Conservation (phyloP, 2,113 vertebrate genomes). For the Ptilorrhoa leucosticta region DNA sequence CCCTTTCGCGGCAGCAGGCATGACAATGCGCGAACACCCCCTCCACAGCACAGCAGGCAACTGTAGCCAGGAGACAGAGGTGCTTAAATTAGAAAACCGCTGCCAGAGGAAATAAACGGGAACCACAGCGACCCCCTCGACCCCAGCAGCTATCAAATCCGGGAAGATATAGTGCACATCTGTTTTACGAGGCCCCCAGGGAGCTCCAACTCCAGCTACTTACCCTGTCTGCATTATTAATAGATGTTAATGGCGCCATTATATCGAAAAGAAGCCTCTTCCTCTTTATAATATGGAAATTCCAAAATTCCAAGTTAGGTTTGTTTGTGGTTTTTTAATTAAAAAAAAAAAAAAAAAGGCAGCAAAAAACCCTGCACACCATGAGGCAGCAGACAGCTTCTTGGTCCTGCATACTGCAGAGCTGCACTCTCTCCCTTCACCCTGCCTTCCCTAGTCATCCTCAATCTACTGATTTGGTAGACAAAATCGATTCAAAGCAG, state of each 20-base stretch:
- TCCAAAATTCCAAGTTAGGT: constrained; percentile 57
- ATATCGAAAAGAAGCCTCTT: constrained; percentile 69
- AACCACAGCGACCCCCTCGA: constrained; percentile 68
- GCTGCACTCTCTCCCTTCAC: not conserved
- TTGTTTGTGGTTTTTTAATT: not conserved
- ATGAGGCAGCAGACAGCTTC: constrained; percentile 12
- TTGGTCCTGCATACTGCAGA: constrained; percentile 38
- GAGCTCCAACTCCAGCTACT: constrained; percentile 74
- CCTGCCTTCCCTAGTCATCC: constrained; percentile 9
- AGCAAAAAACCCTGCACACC: not conserved
- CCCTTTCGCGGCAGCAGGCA: constrained; percentile 16
- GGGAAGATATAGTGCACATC: constrained; percentile 76
- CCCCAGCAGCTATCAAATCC: constrained; percentile 71
- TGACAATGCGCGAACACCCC: constrained; percentile 32
- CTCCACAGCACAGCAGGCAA: constrained; percentile 31
- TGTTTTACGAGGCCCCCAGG: constrained; percentile 72
- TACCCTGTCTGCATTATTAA: constrained; percentile 84
- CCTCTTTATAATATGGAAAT: constrained; percentile 71
- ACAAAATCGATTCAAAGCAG: constrained; percentile 71
- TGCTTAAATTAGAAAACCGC: constrained; percentile 61
- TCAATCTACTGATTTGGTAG: constrained; percentile 51
- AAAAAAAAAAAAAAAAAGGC: not conserved
- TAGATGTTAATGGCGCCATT: constrained; percentile 85
- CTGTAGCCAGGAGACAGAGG: constrained; percentile 64
- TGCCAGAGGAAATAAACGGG: constrained; percentile 73